Conservation (phyloP, 30 jellyfish, hydroid and myxozoan species). For the Morbakka virulenta region DNA sequence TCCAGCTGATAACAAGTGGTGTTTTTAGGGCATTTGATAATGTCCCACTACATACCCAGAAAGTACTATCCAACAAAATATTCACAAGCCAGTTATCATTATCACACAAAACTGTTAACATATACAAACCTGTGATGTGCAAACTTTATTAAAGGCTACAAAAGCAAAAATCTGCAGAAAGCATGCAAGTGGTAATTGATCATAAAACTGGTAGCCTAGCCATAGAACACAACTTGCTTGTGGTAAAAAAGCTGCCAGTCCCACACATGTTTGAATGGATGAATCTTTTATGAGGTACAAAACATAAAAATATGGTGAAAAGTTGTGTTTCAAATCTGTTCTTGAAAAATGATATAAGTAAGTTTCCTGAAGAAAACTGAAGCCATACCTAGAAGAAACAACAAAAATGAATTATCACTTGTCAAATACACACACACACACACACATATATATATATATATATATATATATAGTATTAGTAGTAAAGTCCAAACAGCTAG, state of each 20-base stretch:
- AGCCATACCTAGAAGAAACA: constrained; percentile 62
- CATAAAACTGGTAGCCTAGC: constrained; percentile 57
- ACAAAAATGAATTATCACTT: too few species aligned
- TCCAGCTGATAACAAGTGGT: neutral
- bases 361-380: constrained; percentile 71
- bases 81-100: neutral
- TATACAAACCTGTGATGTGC: constrained; percentile 92
- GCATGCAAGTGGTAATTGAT: constrained; percentile 61
- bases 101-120: neutral
- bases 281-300: constrained; percentile 30
- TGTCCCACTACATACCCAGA: neutral
- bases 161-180: constrained; percentile 93
- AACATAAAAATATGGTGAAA: constrained; percentile 84
- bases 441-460: too few species aligned
- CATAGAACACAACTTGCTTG: constrained; percentile 57
- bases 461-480: too few species aligned
- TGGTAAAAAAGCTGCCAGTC: constrained; percentile 79
- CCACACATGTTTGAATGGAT: constrained; percentile 32
- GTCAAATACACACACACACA: too few species aligned
- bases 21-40: neutral
- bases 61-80: too few species aligned
- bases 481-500: too few species aligned
- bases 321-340: constrained; percentile 81
- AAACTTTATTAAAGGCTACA: constrained; percentile 94
- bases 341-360: constrained; percentile 76